These are phyloP conservation scores for Silurus meridionalis DNA, from an alignment of 2,113 vertebrate species.

Conservation along the genomic window DNA sequence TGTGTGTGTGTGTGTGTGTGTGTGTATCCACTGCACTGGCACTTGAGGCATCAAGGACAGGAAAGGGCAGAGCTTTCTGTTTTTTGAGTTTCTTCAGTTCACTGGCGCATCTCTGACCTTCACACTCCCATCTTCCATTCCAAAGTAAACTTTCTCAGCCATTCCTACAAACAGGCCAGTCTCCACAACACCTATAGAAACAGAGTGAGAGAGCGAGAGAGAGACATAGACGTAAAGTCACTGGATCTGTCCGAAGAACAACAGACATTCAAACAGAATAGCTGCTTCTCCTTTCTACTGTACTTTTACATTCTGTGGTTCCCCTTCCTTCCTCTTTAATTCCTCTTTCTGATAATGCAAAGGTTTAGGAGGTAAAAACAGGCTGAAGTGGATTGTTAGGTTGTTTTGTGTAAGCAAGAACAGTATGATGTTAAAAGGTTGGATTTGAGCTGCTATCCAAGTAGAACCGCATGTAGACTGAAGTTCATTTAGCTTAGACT, in stretches of 20 bases:
- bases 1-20: background rate
- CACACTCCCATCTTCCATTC: constrained; percentile 91
- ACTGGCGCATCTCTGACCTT: constrained; percentile 74
- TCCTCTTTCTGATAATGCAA: background rate
- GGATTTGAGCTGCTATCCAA: background rate
- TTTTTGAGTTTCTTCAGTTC: constrained; percentile 57
- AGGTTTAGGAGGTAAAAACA: background rate
- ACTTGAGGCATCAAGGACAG: constrained; percentile 42
- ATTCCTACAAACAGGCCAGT: constrained; percentile 93
- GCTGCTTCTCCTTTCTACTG: background rate
- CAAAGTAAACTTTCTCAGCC: constrained; percentile 91
- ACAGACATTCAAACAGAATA: background rate
- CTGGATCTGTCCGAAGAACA: background rate
- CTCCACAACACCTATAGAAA: constrained; percentile 88
- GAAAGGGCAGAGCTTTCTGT: background rate
- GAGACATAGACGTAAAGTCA: background rate
- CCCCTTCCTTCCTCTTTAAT: background rate
- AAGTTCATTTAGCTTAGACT: background rate
- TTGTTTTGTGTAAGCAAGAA: background rate
- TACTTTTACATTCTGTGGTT: background rate
- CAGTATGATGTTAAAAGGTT: background rate
- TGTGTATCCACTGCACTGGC: constrained; percentile 12
- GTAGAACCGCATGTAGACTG: background rate
- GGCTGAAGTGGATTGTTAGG: background rate
- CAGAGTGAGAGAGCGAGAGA: too few relatives aligned